phyloP scores from a whole-genome alignment of 2,797 vertebrate genomes.

The Schizopygopsis pylzovi region DNA sequence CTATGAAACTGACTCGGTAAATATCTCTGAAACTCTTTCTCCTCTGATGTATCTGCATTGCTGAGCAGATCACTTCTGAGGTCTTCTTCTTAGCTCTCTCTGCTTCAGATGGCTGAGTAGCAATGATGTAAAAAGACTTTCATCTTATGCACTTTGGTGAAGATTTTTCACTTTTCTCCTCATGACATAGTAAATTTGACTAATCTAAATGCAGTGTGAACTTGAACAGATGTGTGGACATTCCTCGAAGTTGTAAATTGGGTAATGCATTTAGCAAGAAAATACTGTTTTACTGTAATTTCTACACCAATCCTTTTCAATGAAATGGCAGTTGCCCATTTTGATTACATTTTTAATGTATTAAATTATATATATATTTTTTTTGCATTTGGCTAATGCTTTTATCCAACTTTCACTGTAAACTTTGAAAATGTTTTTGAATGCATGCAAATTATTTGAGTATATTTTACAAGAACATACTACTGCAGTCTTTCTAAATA shows the following conservation, averaged over 20 bases:
- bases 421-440: too few species aligned
- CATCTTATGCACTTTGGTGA: slow-evolving; percentile 3
- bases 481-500: background rate
- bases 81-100: slow-evolving; percentile 7
- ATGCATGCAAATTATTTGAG: background rate
- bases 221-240: background rate
- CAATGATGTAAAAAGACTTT: slow-evolving; percentile 28
- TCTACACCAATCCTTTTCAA: background rate
- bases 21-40: slow-evolving; percentile 19
- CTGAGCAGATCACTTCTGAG: background rate
- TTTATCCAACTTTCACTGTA: background rate
- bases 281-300: background rate
- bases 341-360: background rate
- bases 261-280: background rate
- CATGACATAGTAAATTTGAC: background rate
- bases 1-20: slow-evolving; percentile 21
- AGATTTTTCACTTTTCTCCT: background rate
- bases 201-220: background rate
- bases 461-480: background rate
- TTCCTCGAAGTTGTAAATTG: background rate
- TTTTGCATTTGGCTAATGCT: background rate
- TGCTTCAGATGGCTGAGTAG: background rate
- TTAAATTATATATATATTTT: background rate
- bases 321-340: background rate
- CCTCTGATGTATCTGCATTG: slow-evolving; percentile 20